Base-by-base conservation (phyloP, 1,140 invertebrate genomes). In the Choristoneura fumiferana region DNA sequence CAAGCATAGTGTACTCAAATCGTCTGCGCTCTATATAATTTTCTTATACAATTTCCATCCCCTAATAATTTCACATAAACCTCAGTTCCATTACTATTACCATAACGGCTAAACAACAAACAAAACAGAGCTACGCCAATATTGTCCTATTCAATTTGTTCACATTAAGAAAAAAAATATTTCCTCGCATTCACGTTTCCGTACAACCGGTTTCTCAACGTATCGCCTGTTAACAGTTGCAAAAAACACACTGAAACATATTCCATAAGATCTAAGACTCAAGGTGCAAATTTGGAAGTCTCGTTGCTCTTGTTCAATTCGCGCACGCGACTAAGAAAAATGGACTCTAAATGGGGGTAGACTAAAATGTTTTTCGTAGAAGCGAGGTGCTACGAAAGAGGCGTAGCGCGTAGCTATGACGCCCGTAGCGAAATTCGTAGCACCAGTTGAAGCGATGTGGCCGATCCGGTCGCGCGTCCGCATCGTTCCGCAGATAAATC, bases 401-500 rank as follows among this genome's bases (percentile, higher is more conserved):
- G n/a, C 40, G 40, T 43, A 43, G 40, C 40, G 2, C 43, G 43
- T 49, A 49, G 43, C 43, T 9, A 70, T 81, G 40, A 13, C 18
- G 10, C 10, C 22, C 43, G 43, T 49, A 49, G 43, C 43, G 43
- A 17, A 9, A 17, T 18, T 49, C 43, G 43, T 49, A 62, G 62
- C 56, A 54, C 62, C 36, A 61, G 58, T 15, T 34, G 39, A 18
- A 14, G 43, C 8, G 52, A 58, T 60, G 58, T 60, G 12, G 62
- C 38, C 54, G 38, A 35, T 33, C 12, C 8, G 15, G 14, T 45
- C 53, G 33, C 54, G 55, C 56, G 54, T 56, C 63, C 76, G 13
- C 66, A 80, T 60, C 75, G 13, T 8, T n/a, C 17, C 34, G 6
- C 12, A 33, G n/a, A 36, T 17, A 58, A 22, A 35, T 45, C 34